Base-by-base conservation (phyloP, 2,113 vertebrate genomes). In the Bombycilla garrulus region DNA sequence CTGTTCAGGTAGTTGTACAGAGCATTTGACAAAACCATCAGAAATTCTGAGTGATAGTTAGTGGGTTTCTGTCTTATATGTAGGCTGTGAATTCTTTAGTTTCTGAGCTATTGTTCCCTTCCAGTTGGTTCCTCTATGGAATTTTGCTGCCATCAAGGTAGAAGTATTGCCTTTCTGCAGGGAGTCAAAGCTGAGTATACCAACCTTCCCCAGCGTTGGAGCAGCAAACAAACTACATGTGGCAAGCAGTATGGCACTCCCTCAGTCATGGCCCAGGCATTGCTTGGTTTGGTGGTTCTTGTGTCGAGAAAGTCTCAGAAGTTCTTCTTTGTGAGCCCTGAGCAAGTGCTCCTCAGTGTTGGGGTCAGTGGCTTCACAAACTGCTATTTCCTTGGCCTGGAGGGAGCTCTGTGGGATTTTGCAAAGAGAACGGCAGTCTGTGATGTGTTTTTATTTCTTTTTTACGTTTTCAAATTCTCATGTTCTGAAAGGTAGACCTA, bases 321-420 rank as follows among this genome's bases (percentile, higher is more conserved):
- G 25, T 38, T 86, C 33, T 71, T 15, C 14, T 4, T 6, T 36
- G 38, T 0, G 3, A 66, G 23, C 42, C 11, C 4, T 7, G 10
- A 42, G 5, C 19, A 28, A 19, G 11, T 12, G 14, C 28, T 51
- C 28, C 6, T 66, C 18, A 19, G 9, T 31, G 12, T 4, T 89
- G 33, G 5, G 4, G 17, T 6, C 47, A 53, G 9, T 70, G 38
- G 15, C 31, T 81, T 50, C 25, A 29, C 11, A 21, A 72, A 31
- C n/a, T 2, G 0, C 31, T 40, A 4, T 64, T 57, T 72, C 6
- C 1, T 0, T 23, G 24, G 29, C 11, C 25, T 70, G 12, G 28
- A 66, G 47, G 10, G 20, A 76, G 9, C 18, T 78, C 25, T 57
- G 19, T 65, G 47, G 33, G 22, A 60, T 91, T 86, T 64, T 62